These are phyloP conservation scores for Megaceryle alcyon DNA, from an alignment of 2,797 vertebrate genomes.

Conservation along the genomic window DNA sequence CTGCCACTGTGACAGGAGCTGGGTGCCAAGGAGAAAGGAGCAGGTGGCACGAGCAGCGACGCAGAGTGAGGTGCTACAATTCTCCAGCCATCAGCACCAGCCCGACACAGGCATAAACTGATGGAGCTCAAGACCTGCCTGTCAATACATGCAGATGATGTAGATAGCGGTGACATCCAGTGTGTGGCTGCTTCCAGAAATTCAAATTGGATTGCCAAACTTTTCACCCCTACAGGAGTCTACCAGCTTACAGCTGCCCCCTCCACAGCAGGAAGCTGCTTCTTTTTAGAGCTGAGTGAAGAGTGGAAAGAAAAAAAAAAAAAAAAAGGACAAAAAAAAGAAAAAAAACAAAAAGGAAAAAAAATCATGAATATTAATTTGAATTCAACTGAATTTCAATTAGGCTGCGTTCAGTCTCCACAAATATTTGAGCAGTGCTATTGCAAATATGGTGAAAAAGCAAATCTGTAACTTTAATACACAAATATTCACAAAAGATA, in stretches of 20 bases:
- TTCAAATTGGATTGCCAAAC: constrained; percentile 21
- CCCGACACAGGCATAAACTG: background rate
- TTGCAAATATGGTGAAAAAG: constrained; percentile 29
- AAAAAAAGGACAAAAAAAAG: background rate
- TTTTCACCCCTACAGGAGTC: constrained; percentile 34
- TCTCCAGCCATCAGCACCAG: background rate
- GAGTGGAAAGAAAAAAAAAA: background rate
- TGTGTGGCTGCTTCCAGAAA: background rate
- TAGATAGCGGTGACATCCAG: background rate
- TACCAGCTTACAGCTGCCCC: constrained; percentile 48
- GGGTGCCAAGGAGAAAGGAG: background rate
- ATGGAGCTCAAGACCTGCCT: background rate
- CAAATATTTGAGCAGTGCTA: constrained; percentile 49
- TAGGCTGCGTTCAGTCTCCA: background rate
- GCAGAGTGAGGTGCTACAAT: background rate
- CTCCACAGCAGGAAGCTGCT: constrained; percentile 34
- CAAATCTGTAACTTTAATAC: constrained; percentile 60
- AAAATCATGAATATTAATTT: constrained; percentile 60
- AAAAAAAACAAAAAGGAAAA: too few relatives aligned
- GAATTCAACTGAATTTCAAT: constrained; percentile 22
- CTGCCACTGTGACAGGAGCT: fast-evolving
- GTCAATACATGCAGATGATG: background rate
- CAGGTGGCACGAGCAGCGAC: background rate
- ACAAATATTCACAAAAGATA: constrained; percentile 43
- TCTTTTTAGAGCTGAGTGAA: background rate